Evolutionary conservation across 2,113 vertebrate genomes (phyloP), one percentile per base, ranked within the genome.

Genomic region (Phyllostomus hastatus): DNA sequence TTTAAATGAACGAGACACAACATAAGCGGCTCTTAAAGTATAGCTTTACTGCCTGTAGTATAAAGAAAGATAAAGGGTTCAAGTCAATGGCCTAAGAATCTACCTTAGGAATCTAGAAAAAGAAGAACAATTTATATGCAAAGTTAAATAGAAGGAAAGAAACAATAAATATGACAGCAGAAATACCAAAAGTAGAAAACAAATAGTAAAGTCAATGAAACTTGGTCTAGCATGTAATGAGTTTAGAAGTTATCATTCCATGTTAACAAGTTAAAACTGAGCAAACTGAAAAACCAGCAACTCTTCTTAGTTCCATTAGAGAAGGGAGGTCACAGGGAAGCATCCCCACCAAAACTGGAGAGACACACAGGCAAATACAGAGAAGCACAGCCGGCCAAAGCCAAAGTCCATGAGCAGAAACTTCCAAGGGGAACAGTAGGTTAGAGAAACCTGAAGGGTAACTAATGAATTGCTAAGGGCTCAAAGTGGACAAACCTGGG

Each of bases 401-500:
- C 7, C 7, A 4, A 31, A 6, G 28, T 19, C 35, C 73, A 38
- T 9, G 17, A 28, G 8, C 66, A 69, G 73, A 69, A 26, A 10
- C 2, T 19, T 43, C 17, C 3, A 0, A 5, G 24, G 64, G 28
- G 20, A 16, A 16, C 5, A 16, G 26, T 2, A 4, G 41, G 7
- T 20, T 54, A 28, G 38, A 70, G 38, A 59, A n/a, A 5, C 11
- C 5, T 11, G n/a, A 28, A 16, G 1, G 0, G 11, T 4, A 14
- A 26, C 22, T 31, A 38, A 14, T 20, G 61, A 64, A 50, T 38
- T 83, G 15, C 12, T 31, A 19, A 75, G 17, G 69, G 24, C 12
- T 64, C 28, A 28, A 1, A 8, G 33, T n/a, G 26, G n/a, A n/a
- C 35, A 43, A 14, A 0, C 24, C 79, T 72, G 64, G 31, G 33